Conservation (phyloP, 2,113 vertebrate genomes). For the Zosterops lateralis region DNA sequence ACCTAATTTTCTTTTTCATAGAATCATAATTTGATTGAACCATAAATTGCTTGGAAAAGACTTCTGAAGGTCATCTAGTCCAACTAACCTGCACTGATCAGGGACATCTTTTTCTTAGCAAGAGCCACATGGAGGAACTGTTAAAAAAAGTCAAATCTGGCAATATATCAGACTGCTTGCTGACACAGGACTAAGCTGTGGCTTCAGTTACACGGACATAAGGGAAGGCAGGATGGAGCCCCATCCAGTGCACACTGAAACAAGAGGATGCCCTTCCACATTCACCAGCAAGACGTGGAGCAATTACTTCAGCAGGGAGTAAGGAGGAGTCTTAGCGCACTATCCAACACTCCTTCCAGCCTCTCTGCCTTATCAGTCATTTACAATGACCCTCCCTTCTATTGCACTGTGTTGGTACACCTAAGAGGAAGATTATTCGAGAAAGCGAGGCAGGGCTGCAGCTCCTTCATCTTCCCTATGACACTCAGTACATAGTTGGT, state of each 20-base stretch:
- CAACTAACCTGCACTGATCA: not conserved
- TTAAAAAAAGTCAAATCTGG: not conserved
- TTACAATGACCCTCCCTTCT: rapidly evolving
- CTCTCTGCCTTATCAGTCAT: not conserved
- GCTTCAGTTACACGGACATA: not conserved
- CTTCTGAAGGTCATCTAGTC: not conserved
- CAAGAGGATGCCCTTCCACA: not conserved
- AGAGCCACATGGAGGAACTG: not conserved
- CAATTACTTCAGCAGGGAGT: not conserved
- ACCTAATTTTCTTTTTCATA: not conserved
- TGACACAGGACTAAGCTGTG: not conserved
- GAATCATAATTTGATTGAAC: not conserved
- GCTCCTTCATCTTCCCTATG: not conserved
- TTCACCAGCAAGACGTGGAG: not conserved
- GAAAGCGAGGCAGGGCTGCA: not conserved
- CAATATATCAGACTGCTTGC: not conserved
- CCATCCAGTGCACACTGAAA: not conserved
- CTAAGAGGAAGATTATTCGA: not conserved
- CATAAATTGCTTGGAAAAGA: not conserved
- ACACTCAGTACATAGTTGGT: not conserved
- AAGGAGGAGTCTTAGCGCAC: not conserved
- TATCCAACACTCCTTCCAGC: not conserved
- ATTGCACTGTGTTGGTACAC: not conserved
- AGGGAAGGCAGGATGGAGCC: not conserved
- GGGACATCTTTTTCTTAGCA: not conserved